These are phyloP conservation scores for Drosophila kuntzei DNA, from an alignment of 2,888 invertebrate species.

Conservation along the genomic window DNA sequence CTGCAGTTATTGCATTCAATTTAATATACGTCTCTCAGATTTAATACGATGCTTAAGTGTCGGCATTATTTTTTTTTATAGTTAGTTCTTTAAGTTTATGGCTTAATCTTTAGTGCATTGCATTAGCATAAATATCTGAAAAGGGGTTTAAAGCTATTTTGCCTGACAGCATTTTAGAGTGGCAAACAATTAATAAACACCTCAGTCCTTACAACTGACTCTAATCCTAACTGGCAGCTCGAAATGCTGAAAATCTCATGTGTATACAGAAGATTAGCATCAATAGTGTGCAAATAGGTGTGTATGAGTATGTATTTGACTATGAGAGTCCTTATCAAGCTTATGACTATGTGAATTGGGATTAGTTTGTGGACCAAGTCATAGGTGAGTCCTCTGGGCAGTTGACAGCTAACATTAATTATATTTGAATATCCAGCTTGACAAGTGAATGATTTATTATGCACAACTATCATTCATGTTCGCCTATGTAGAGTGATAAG, in stretches of 20 bases:
- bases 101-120: background rate
- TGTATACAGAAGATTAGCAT: slow-evolving; percentile 27
- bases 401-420: slow-evolving; percentile 30
- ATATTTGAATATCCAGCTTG: slow-evolving; percentile 41
- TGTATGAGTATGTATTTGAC: slow-evolving; percentile 3
- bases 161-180: slow-evolving; percentile 12
- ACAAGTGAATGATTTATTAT: slow-evolving; percentile 54
- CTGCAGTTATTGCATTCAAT: slow-evolving; percentile 15
- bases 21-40: background rate
- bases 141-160: slow-evolving; percentile 2
- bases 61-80: slow-evolving; percentile 1
- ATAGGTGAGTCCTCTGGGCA: slow-evolving; percentile 11
- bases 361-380: slow-evolving; percentile 4
- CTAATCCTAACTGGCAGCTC: slow-evolving; percentile 40
- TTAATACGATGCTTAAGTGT: slow-evolving; percentile 2
- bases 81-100: background rate
- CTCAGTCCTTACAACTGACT: slow-evolving; percentile 9
- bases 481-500: slow-evolving; percentile 19
- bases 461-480: slow-evolving; percentile 13
- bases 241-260: slow-evolving; percentile 28
- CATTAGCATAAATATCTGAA: slow-evolving; percentile 15
- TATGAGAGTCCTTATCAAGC: slow-evolving; percentile 23
- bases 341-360: slow-evolving; percentile 19
- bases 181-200: slow-evolving; percentile 50
- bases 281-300: slow-evolving; percentile 17